Conservation (phyloP, 2,113 vertebrate genomes). For the Triplophysa rosa region DNA sequence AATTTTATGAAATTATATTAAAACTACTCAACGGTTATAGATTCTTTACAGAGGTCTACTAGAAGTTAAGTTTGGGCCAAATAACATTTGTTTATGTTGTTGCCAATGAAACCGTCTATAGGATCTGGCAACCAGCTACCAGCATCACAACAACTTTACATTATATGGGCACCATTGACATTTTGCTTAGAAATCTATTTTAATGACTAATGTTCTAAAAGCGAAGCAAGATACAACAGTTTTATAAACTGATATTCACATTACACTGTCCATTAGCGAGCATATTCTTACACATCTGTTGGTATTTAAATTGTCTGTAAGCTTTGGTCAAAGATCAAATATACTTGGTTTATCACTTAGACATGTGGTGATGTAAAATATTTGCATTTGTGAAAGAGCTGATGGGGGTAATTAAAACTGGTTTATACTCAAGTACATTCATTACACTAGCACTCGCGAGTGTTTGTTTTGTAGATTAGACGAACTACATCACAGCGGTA, state of each 20-base stretch:
- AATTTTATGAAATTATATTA: no score
- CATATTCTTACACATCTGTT: background rate
- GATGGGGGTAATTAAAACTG: slow-evolving; percentile 1
- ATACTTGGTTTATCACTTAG: background rate
- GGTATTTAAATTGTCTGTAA: background rate
- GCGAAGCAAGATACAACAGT: no score
- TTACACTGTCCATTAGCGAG: background rate
- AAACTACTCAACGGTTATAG: no score
- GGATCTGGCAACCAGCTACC: no score
- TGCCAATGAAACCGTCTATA: no score
- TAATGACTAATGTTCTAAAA: no score
- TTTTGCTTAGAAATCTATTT: no score
- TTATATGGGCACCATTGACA: no score
- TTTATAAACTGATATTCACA: background rate
- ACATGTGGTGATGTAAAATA: background rate
- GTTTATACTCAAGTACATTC: background rate
- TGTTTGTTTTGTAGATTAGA: background rate
- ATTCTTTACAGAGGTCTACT: no score
- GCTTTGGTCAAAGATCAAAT: background rate
- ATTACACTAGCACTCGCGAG: background rate
- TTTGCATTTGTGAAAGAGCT: background rate
- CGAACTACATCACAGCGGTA: background rate
- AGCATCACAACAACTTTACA: no score
- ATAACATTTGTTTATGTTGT: no score
- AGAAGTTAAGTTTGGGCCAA: no score